Evolutionary conservation across 2,888 invertebrate genomes (phyloP), one percentile per base, ranked within the genome.

Genomic region (Ischnus inquisitorius): DNA sequence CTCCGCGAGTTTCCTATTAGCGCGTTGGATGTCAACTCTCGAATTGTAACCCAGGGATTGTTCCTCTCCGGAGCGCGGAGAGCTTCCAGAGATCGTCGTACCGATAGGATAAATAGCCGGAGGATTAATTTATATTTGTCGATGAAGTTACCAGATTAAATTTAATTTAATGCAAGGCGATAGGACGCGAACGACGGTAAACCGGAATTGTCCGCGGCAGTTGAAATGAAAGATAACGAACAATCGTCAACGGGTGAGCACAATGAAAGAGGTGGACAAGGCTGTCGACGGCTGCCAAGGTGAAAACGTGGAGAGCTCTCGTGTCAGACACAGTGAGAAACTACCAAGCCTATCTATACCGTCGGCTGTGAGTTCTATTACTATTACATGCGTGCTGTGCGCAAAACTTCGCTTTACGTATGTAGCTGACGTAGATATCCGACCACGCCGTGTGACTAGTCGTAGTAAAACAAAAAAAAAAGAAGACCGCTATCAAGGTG

Each of bases 251-350:
- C 41, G 19, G 16, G 19, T 57, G 39, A 69, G 51, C 62, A 81
- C 64, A 51, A 64, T 54, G 69, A 14, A 51, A 75, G 75, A 81
- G 6, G 34, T 69, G 19, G 67, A 62, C 80, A 75, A 81, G 80
- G 75, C 62, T 81, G 54, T 60, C 25, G 28, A 22, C 43, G 75
- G 76, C 25, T 43, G 25, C 69, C 76, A 76, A 81, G 76, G 81
- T 76, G 76, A 81, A 22, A 28, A 28, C 68, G 54, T 22, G 76
- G 34, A 81, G 76, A 76, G 64, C 76, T 76, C 43, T 76, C 76
- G 64, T 54, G 69, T 76, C 76, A 64, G 68, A 81, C 69, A 72
- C 51, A 54, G 71, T 72, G 79, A 72, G 71, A 79, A 72, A 72
- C 71, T 39, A 69, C 10, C 48, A 69, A 69, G 68, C 39, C 60